Base-by-base conservation (phyloP, 2,113 vertebrate genomes). In the Indri indri region DNA sequence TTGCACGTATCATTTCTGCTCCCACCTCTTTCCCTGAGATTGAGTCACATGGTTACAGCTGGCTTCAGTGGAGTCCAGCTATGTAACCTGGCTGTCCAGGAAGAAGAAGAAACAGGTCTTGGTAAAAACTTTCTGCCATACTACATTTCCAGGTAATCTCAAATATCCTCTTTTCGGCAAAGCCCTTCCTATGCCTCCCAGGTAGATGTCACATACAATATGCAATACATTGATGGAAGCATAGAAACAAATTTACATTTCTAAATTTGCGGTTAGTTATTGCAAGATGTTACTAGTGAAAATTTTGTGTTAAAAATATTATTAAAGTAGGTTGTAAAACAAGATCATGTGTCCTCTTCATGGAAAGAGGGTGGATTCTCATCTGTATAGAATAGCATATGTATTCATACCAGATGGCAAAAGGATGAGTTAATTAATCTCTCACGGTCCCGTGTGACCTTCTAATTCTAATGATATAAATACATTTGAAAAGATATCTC, bases 401-500 rank as follows among this genome's bases (percentile, higher is more conserved):
- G 0, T 65, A 85, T 73, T 65, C 50, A 34, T 73, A 71, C n/a
- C 45, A 59, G n/a, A 81, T 73, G 68, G 32, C 82, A 73, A 81
- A 47, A 90, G 23, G 59, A 95, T 66, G 5, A 92, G 42, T 66
- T 92, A 95, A 66, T 92, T 91, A 54, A 90, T 92, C 34, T 96
- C 71, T 65, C 73, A 81, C 54, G n/a, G 16, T 88, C 59, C 70
- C 6, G 68, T 40, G 34, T 76, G 71, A 82, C 23, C 66, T 87
- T 86, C 52, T 85, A 70, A n/a, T 68, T 85, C 32, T 73, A 77
- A 82, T 79, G 71, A 77, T 77, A 95, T 18, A 88, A 94, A 77
- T 90, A 13, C n/a, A 93, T 87, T 50, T 71, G 12, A 92, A 95
- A 84, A 87, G 34, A 2, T 76, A 84, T 80, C 74, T 90, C n/a